Evolutionary conservation across 2,888 invertebrate species (phyloP), one percentile per base, ranked within the genome.

Genomic region (Drosophila dives): DNA sequence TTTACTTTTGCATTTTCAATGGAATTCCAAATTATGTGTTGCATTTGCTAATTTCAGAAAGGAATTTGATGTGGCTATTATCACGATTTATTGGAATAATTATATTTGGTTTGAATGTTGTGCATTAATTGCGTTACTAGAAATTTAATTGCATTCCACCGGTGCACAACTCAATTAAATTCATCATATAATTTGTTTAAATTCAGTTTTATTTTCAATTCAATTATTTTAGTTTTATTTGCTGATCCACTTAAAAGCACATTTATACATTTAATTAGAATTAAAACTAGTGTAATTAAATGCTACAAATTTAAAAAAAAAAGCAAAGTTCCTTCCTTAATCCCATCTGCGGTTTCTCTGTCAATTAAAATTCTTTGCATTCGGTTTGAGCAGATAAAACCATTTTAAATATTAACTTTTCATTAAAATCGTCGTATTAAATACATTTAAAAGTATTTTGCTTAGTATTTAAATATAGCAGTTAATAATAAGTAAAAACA

Each of bases 241-340:
- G 49, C 60, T 70, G 58, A 74, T 58, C 56, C 77, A 77, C 48
- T 77, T 51, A 64, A 45, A 77, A 77, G 77, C 70, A 77, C 77
- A 77, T 67, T 63, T 59, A 73, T 55, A 71, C 36, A 42, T 53
- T 58, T 33, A 38, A 54, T 58, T 40, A n/a, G 32, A n/a, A 61
- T 72, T 76, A 64, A 63, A 3, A 36, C 36, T 64, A 70, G 8
- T 12, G 56, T 17, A 65, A 48, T 63, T 51, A 23, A 45, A 45
- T 45, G 15, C n/a, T 62, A 51, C 20, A 60, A 26, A 34, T 23
- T 8, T 23, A 40, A 23, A 20, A 49, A 50, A n/a, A 20, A 38
- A 51, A 58, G 23, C 11, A 17, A 23, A 54, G 6, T 23, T 29
- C 17, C 2, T 10, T 23, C 51, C n/a, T 3, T 12, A 45, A 20